Evolutionary conservation across 2,888 invertebrate genomes (phyloP).

Genomic region (Andricus quercusramuli): DNA sequence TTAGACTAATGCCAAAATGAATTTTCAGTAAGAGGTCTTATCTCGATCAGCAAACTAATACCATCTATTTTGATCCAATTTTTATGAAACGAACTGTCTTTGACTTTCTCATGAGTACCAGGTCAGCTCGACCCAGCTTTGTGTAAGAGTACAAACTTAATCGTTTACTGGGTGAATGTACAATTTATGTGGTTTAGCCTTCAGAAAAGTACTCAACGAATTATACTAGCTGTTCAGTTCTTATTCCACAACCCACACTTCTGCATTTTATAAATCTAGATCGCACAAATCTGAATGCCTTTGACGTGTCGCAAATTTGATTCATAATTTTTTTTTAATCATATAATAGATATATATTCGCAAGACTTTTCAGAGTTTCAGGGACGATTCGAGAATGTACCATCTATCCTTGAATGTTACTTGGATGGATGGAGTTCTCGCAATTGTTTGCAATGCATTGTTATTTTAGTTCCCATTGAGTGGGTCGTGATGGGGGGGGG

Average conservation of each 20-base stretch:
- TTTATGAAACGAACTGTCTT: neutral
- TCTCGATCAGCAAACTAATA: neutral
- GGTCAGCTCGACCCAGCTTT: neutral
- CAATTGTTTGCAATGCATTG: neutral
- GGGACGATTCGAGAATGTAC: neutral
- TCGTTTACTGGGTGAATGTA: slow-evolving; percentile 4
- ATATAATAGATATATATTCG: neutral
- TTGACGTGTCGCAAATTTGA: neutral
- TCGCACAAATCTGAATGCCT: slow-evolving; percentile 7
- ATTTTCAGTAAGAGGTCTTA: neutral
- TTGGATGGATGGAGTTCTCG: neutral
- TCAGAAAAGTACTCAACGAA: slow-evolving; percentile 31
- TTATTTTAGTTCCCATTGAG: neutral
- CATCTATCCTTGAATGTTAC: slow-evolving; percentile 3
- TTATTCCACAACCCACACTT: slow-evolving; percentile 30
- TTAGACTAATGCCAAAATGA: slow-evolving; percentile 3
- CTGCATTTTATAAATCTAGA: slow-evolving; percentile 1
- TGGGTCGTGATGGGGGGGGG: too few species aligned
- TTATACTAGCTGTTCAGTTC: neutral
- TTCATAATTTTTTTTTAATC: neutral
- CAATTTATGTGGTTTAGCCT: slow-evolving; percentile 32
- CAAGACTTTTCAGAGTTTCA: neutral
- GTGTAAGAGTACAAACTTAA: neutral
- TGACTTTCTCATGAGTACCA: neutral
- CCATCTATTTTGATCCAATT: neutral